Percentiles rank a stretch among this genome's conserved stretches.
Conservation (phyloP, 1,140 invertebrate genomes). For the Halesus radiatus region DNA sequence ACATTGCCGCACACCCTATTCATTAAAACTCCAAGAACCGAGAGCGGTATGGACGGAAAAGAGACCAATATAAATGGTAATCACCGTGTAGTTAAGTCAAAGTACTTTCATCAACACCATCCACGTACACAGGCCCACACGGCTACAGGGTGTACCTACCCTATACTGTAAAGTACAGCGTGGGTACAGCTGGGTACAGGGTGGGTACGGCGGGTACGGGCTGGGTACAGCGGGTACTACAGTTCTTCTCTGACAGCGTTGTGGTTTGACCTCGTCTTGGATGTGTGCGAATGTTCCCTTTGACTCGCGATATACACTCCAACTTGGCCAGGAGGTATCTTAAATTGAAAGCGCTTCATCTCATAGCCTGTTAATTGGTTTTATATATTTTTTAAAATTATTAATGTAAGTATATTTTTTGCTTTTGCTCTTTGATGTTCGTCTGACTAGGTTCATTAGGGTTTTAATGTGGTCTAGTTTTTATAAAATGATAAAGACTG, state of each 20-base stretch:
- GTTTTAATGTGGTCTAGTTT: no score
- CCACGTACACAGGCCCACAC: neutral
- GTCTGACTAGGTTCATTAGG: no score
- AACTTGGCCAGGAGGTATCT: no score
- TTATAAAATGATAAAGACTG: no score
- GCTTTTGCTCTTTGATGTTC: no score
- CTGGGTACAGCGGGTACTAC: no score
- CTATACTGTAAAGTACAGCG: slow-evolving; percentile 7
- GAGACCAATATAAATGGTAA: slow-evolving; percentile 58
- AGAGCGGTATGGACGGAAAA: slow-evolving; percentile 51
- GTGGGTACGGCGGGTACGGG: no score
- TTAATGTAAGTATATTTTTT: no score
- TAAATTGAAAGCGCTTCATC: no score
- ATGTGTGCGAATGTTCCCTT: neutral
- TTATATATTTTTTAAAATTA: no score
- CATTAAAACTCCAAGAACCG: slow-evolving; percentile 55
- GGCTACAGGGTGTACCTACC: neutral
- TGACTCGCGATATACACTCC: neutral
- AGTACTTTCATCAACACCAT: slow-evolving; percentile 54
- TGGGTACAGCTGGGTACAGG: neutral
- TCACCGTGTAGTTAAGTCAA: slow-evolving; percentile 58
- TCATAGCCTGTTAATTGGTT: no score
- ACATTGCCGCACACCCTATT: slow-evolving; percentile 48
- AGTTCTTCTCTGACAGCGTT: no score
- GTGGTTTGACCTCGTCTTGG: neutral